Base-by-base conservation (phyloP, 2,113 vertebrate genomes). In the Australoheros scitulus region DNA sequence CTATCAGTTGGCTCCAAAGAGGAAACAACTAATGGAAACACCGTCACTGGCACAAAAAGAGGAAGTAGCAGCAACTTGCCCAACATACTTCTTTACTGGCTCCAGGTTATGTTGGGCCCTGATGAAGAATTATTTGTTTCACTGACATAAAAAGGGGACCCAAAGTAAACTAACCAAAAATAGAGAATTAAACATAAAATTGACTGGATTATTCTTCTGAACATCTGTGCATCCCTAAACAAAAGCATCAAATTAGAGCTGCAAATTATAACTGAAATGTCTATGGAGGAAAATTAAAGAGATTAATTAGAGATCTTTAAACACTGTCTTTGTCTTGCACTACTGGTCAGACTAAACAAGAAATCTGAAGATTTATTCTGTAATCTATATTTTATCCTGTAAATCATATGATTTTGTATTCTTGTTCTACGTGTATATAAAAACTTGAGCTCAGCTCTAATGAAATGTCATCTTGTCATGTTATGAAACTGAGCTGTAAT, bases 201-300 rank as follows among this genome's bases (percentile, higher is more conserved):
- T 2, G 29, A 18, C 24, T 29, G 22, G 14, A 18, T 26, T 68
- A 10, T 26, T 3, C 64, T 68, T 68, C 64, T 29, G 29, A 70
- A 70, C 17, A 70, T 70, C 2, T 18, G 65, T 52, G 18, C 43
- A 13, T 29, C 43, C 24, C 0, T 52, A 29, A 70, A 0, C 24
- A 70, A 70, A 70, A 29, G 17, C 65, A 57, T 32, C 41, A 6
- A 52, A 29, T 17, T 20, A 70, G 15, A 3, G 43, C 43, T 50
- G 24, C 43, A 50, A 70, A 50, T 29, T 47, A 29, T 22, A 70
- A 29, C 1, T 70, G 17, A 52, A 70, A 70, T 52, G 26, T 13
- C 2, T 20, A 29, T 29, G 43, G 18, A 18, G 0, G 0, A 20
- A 68, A 70, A 50, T 18, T 29, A 6, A 17, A 70, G 47, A 29